These are phyloP conservation scores for Chelonus insularis DNA, from an alignment of 1,140 invertebrate species.

Conservation along the genomic window DNA sequence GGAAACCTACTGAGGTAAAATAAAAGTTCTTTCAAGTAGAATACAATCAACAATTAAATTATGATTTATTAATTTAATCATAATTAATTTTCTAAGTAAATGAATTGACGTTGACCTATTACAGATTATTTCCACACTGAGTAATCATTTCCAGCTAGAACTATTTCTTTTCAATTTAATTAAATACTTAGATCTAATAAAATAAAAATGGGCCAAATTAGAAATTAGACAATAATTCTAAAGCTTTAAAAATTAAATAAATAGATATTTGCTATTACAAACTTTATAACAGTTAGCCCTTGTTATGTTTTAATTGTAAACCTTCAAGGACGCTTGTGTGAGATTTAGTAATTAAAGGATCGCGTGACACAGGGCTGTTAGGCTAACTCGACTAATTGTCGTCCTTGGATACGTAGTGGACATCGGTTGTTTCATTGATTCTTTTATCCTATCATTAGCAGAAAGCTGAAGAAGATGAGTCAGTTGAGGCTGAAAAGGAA, in stretches of 20 bases:
- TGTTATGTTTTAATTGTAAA: conserved; percentile 26
- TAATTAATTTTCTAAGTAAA: not conserved
- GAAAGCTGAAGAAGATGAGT: conserved; percentile 41
- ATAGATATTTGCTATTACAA: too few relatives aligned
- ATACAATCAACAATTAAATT: too few relatives aligned
- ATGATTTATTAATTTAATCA: too few relatives aligned
- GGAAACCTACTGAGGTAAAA: conserved; percentile 59
- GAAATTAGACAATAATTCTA: too few relatives aligned
- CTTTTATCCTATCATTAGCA: conserved; percentile 25
- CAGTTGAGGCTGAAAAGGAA: conserved; percentile 21
- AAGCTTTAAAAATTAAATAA: too few relatives aligned
- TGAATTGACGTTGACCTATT: too few relatives aligned
- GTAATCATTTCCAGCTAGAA: too few relatives aligned
- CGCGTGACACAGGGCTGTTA: conserved; percentile 38
- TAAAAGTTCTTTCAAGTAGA: conserved; percentile 17
- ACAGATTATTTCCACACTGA: too few relatives aligned
- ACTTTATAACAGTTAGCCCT: conserved; percentile 15
- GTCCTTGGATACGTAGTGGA: conserved; percentile 29
- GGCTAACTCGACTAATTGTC: conserved; percentile 39
- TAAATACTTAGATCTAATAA: too few relatives aligned
- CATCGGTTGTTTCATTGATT: conserved; percentile 27
- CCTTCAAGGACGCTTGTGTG: conserved; percentile 20
- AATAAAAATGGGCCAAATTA: too few relatives aligned
- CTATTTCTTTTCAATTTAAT: too few relatives aligned
- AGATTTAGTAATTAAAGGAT: conserved; percentile 39